Evolutionary conservation across 2,888 invertebrate genomes (phyloP), one percentile per base, ranked within the genome.

Genomic region (Empis livida): DNA sequence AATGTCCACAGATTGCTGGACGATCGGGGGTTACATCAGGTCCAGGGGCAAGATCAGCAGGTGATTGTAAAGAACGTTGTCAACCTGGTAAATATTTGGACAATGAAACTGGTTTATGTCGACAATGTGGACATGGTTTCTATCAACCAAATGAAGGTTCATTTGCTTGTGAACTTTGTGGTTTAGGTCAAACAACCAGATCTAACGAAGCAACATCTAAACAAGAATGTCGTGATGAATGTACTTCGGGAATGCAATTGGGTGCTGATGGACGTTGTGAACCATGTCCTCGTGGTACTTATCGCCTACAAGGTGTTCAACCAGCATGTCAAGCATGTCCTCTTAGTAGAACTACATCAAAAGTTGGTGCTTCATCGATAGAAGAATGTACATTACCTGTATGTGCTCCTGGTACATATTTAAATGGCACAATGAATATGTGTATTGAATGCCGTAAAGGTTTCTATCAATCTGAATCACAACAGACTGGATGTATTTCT

Each of bases 41-140:
- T 13, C 76, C 82, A 4, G 93, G 93, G 27, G 90, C 93, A 0
- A 76, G 92, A 55, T 89, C 88, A 54, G 88, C 89, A 27, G 82
- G 83, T 15, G 88, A 91, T 64, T 93, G 92, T 63, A 92, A 92
- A 74, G 93, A 93, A 70, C 80, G 89, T 53, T 96, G 95, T 63
- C 88, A 91, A 5, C 85, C 91, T 50, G 95, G 95, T 50, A 92
- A 94, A 72, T 95, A 85, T 70, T 91, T 90, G 68, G 92, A 94
- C 61, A 85, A 88, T 37, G 82, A 83, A 40, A 84, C 85, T 1
- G 92, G 91, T 39, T 74, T 91, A 2, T 96, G 96, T 61, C 76
- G 88, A 45, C 85, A 87, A 55, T 96, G 96, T 64, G 94, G 95
- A 1, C 88, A 92, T 61, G 95, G 95, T 2, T 92, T 90, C 62